Conservation (phyloP, 2,888 invertebrate genomes). For the Eupeodes luniger region DNA sequence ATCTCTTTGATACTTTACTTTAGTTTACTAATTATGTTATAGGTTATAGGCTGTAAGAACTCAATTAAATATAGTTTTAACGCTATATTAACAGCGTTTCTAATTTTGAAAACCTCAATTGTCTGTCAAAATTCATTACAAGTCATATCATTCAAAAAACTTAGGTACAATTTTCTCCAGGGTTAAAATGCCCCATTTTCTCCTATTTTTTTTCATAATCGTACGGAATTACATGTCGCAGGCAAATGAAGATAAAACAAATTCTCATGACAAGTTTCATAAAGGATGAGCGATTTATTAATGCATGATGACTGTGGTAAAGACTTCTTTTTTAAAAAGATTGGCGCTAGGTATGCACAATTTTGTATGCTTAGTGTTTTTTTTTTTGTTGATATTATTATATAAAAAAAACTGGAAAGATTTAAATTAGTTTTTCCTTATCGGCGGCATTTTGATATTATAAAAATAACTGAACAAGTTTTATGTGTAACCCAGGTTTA, state of each 20-base stretch:
- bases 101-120: no score
- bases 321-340: constrained; percentile 32
- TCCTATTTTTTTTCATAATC: not conserved
- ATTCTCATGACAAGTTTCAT: constrained; percentile 72
- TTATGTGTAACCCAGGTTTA: constrained; percentile 4
- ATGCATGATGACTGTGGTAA: constrained; percentile 36
- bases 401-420: constrained; percentile 21
- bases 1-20: no score
- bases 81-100: no score
- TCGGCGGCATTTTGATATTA: not conserved
- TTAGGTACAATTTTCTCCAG: not conserved
- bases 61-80: no score
- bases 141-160: no score
- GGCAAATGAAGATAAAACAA: constrained; percentile 71
- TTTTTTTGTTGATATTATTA: not conserved
- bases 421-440: constrained; percentile 9
- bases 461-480: not conserved
- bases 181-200: not conserved
- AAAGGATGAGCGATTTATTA: constrained; percentile 72
- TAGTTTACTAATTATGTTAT: no score
- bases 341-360: constrained; percentile 20
- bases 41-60: no score
- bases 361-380: not conserved
- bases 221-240: constrained; percentile 44
- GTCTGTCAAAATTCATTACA: no score